These are phyloP conservation scores for Cyphotilapia sp. DNA, from an alignment of 2,113 vertebrate species.

Conservation along the genomic window DNA sequence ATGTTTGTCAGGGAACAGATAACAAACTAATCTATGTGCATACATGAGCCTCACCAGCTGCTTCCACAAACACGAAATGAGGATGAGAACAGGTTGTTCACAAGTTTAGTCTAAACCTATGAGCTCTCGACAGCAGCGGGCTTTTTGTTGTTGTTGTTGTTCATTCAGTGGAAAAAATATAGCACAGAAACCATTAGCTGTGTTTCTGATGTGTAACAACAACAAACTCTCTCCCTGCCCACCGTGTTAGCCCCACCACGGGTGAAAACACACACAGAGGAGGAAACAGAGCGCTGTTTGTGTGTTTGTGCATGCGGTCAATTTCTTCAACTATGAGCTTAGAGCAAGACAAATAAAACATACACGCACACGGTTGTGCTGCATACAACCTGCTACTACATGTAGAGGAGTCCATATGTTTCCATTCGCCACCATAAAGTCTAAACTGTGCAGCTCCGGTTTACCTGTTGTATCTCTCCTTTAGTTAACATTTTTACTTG, in stretches of 20 bases:
- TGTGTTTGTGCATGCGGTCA: not conserved
- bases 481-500: not conserved
- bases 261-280: not conserved
- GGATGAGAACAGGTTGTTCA: not conserved
- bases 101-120: not conserved
- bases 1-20: not conserved
- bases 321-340: not conserved
- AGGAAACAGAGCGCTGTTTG: not conserved
- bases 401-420: not conserved
- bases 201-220: not conserved
- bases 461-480: not conserved
- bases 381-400: not conserved
- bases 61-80: not conserved
- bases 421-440: not conserved
- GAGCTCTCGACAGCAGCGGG: not conserved
- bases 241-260: not conserved
- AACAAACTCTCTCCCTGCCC: not conserved
- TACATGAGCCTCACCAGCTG: not conserved
- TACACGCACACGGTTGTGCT: not conserved
- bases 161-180: not conserved
- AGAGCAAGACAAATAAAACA: not conserved
- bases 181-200: not conserved
- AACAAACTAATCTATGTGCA: not conserved
- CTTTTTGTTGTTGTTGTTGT: not conserved
- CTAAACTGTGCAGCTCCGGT: not conserved